These are phyloP conservation scores for Nemotelus pantherinus DNA, from an alignment of 2,888 invertebrate species.

Conservation along the genomic window DNA sequence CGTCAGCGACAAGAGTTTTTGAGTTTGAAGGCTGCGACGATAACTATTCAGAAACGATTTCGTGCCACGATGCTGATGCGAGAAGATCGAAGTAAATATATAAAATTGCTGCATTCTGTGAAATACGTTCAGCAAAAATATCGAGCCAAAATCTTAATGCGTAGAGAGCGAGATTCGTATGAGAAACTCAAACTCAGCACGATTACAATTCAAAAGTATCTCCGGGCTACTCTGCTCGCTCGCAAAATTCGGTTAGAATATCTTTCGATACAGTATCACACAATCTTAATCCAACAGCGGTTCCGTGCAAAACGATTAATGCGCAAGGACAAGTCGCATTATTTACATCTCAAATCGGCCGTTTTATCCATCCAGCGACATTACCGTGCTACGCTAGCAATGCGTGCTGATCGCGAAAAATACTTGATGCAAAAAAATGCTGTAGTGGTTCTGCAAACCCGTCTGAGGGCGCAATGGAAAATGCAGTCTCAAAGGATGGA, in stretches of 20 bases:
- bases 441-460: slow-evolving; percentile 57
- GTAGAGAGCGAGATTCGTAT: slow-evolving; percentile 53
- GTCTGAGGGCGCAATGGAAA: slow-evolving; percentile 55
- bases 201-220: slow-evolving; percentile 58
- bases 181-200: slow-evolving; percentile 52
- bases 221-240: slow-evolving; percentile 59
- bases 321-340: slow-evolving; percentile 55
- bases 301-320: slow-evolving; percentile 53
- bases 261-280: slow-evolving; percentile 55
- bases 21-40: slow-evolving; percentile 49
- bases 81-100: slow-evolving; percentile 22
- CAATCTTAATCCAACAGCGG: slow-evolving; percentile 58
- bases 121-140: slow-evolving; percentile 55
- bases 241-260: slow-evolving; percentile 57
- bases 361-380: slow-evolving; percentile 60
- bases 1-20: slow-evolving; percentile 52
- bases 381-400: slow-evolving; percentile 55
- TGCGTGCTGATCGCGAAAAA: slow-evolving; percentile 51
- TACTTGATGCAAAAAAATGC: slow-evolving; percentile 55
- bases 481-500: slow-evolving; percentile 56
- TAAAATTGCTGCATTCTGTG: slow-evolving; percentile 9
- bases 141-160: slow-evolving; percentile 60
- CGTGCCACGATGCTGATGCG: slow-evolving; percentile 51
- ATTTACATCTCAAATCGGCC: slow-evolving; percentile 49
- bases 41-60: slow-evolving; percentile 55